Evolutionary conservation across 2,888 invertebrate species (phyloP).

Genomic region (Celastrina argiolus): DNA sequence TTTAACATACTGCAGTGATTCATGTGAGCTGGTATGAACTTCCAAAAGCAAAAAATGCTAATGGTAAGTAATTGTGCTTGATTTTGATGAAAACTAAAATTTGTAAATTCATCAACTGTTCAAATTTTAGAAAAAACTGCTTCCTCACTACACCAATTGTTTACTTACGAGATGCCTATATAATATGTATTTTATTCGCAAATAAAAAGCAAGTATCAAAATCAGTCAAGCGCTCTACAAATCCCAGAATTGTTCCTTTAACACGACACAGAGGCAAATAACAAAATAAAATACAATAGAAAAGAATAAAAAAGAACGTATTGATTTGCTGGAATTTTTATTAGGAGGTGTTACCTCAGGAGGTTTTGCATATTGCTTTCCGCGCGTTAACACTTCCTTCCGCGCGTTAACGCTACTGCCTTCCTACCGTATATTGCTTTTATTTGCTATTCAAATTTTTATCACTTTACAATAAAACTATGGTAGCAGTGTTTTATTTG

Average conservation of each 20-base stretch:
- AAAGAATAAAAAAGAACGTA: slow-evolving; percentile 75
- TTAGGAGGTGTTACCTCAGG: slow-evolving; percentile 70
- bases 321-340: slow-evolving; percentile 78
- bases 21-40: too few relatives aligned
- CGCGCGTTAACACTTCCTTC: slow-evolving; percentile 28
- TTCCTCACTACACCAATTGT: too few relatives aligned
- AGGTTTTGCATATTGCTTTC: slow-evolving; percentile 58
- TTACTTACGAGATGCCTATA: too few relatives aligned
- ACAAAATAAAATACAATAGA: slow-evolving; percentile 75
- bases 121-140: too few relatives aligned
- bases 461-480: slow-evolving; percentile 10
- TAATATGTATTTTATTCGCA: not conserved
- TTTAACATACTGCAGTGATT: too few relatives aligned
- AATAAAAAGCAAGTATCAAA: slow-evolving; percentile 43
- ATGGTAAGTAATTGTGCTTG: too few relatives aligned
- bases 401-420: not conserved
- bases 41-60: too few relatives aligned
- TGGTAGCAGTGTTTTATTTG: not conserved
- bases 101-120: too few relatives aligned
- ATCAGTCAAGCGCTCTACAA: slow-evolving; percentile 41
- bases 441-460: slow-evolving; percentile 17
- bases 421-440: slow-evolving; percentile 17
- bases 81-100: too few relatives aligned
- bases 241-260: slow-evolving; percentile 74
- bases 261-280: slow-evolving; percentile 68